Evolutionary conservation across 2,797 vertebrate genomes (phyloP).

Genomic region (Eupleurogrammus muticus): DNA sequence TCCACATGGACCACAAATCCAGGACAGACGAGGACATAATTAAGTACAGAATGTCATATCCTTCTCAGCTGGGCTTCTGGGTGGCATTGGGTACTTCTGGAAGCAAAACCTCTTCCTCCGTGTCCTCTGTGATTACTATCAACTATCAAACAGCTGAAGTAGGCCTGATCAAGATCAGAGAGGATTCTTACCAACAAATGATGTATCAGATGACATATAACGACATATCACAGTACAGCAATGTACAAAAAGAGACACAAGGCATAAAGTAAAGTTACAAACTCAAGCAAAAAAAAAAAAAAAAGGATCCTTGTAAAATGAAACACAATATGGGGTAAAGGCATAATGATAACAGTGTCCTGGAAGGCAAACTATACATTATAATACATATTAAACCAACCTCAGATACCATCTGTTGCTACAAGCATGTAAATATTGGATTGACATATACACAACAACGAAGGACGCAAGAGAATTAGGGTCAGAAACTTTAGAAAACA

Average conservation of each 20-base stretch:
- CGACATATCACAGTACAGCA: too few relatives aligned
- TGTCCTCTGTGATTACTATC: not conserved
- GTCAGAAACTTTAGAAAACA: too few relatives aligned
- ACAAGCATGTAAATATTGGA: not conserved
- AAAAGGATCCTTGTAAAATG: too few relatives aligned
- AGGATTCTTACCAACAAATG: not conserved
- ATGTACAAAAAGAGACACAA: too few relatives aligned
- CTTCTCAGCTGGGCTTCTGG: not conserved
- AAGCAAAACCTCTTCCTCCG: not conserved
- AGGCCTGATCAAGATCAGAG: not conserved
- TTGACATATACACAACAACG: not conserved
- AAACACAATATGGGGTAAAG: too few relatives aligned
- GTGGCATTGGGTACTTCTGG: not conserved
- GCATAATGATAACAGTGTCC: not conserved
- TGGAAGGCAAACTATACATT: too few relatives aligned
- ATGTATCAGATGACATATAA: not conserved
- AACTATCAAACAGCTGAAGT: too few relatives aligned
- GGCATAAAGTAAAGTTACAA: too few relatives aligned
- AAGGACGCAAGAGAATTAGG: not conserved
- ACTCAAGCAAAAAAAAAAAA: too few relatives aligned
- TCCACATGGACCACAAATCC: conserved; percentile 1
- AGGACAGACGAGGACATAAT: not conserved
- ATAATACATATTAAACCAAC: not conserved
- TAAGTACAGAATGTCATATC: not conserved
- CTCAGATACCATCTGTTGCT: not conserved